Conservation (phyloP, 2,888 invertebrate species). For the Brenthis ino region DNA sequence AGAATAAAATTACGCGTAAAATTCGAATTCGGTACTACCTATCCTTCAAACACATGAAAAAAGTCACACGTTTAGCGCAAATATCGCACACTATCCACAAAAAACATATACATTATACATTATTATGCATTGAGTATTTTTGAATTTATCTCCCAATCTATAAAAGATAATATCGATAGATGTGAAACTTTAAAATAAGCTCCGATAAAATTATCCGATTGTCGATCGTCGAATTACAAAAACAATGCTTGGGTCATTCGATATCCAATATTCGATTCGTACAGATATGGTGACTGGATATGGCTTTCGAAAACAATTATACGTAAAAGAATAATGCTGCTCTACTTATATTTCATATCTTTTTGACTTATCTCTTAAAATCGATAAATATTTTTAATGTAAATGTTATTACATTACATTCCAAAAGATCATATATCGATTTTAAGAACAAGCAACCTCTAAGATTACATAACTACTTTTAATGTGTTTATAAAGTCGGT, state of each 20-base stretch:
- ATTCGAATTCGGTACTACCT: too few species aligned
- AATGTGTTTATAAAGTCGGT: too few species aligned
- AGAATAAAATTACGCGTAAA: too few species aligned
- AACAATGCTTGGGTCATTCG: conserved; percentile 65
- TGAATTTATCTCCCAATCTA: background rate
- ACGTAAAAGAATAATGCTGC: background rate
- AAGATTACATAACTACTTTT: too few species aligned
- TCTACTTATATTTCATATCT: background rate
- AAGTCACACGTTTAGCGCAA: too few species aligned
- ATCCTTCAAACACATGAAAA: too few species aligned
- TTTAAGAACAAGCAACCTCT: too few species aligned
- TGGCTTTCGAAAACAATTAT: conserved; percentile 5
- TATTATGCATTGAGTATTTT: background rate
- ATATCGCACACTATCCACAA: background rate
- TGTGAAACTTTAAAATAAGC: conserved; percentile 29
- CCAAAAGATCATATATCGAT: too few species aligned
- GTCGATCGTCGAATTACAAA: conserved; percentile 72
- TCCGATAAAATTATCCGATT: conserved; percentile 53
- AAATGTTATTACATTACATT: background rate
- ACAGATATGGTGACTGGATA: conserved; percentile 28
- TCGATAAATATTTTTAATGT: background rate
- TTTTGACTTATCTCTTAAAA: background rate
- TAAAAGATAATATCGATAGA: conserved; percentile 9
- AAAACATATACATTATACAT: background rate
- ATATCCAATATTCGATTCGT: conserved; percentile 45